phyloP scores from a whole-genome alignment of 2,797 vertebrate species.

The Tragelaphus oryx region DNA sequence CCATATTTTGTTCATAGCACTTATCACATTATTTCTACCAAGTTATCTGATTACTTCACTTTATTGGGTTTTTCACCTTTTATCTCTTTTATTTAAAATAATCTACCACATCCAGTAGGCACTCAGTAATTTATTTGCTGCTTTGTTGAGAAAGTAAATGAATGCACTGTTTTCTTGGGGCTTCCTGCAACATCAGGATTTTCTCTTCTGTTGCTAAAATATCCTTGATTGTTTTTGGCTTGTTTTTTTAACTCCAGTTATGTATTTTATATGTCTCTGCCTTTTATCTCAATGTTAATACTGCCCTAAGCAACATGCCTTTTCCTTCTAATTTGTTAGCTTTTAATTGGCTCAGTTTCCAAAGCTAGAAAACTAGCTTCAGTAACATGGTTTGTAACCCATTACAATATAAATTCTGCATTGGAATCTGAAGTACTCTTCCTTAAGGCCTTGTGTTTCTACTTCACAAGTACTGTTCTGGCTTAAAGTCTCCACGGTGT shows the following conservation, averaged over 20 bases:
- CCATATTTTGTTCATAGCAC: background rate
- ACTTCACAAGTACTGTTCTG: background rate
- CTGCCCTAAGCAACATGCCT: background rate
- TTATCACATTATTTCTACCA: background rate
- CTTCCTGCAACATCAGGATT: background rate
- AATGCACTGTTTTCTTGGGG: background rate
- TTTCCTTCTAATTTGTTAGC: background rate
- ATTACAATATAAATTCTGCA: background rate
- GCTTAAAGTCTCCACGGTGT: background rate
- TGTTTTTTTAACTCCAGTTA: background rate
- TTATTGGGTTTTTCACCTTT: background rate
- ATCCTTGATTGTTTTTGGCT: background rate
- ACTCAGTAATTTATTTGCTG: background rate
- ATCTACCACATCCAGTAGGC: background rate
- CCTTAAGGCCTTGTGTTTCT: background rate
- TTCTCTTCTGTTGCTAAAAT: background rate
- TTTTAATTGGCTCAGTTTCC: background rate
- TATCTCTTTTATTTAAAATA: background rate
- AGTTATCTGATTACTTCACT: background rate
- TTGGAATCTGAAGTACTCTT: background rate
- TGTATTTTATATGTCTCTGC: background rate
- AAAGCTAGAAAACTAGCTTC: background rate
- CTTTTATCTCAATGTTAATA: background rate
- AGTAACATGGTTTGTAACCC: background rate
- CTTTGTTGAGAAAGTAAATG: background rate